These are phyloP conservation scores for Calidris pugnax DNA, from an alignment of 2,113 vertebrate species.

Conservation along the genomic window DNA sequence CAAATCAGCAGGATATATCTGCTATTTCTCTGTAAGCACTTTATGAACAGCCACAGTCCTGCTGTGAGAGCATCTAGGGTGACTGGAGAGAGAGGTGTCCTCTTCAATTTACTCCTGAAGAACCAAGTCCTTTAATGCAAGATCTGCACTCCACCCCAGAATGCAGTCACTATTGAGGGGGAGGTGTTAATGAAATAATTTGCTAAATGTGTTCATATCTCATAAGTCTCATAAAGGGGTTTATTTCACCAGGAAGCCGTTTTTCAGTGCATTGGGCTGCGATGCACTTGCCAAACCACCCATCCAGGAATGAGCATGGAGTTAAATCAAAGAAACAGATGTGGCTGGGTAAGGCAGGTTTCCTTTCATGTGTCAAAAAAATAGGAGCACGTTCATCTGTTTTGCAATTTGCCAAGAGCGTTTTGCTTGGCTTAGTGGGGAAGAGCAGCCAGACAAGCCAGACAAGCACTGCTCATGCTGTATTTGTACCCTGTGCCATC, in stretches of 20 bases:
- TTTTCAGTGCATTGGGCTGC: not conserved
- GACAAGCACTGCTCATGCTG: not conserved
- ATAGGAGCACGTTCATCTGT: not conserved
- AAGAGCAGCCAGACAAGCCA: slow-evolving; percentile 17
- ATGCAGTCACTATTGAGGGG: not conserved
- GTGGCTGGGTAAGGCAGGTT: slow-evolving; percentile 5
- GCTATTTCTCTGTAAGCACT: not conserved
- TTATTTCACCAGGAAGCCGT: not conserved
- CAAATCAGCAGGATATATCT: not conserved
- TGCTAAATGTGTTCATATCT: not conserved
- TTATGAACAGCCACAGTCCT: not conserved
- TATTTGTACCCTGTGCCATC: not conserved
- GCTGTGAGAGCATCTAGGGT: not conserved
- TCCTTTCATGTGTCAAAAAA: not conserved
- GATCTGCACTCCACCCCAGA: not conserved
- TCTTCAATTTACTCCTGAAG: not conserved
- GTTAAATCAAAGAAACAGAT: slow-evolving; percentile 34
- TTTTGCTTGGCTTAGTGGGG: slow-evolving; percentile 28
- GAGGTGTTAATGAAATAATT: not conserved
- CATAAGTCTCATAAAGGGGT: not conserved
- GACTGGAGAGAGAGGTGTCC: not conserved
- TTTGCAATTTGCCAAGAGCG: not conserved
- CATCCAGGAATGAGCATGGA: not conserved
- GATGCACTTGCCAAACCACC: not conserved
- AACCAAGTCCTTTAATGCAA: not conserved